phyloP scores from a whole-genome alignment of 2,113 vertebrate genomes.

The Indri indri region DNA sequence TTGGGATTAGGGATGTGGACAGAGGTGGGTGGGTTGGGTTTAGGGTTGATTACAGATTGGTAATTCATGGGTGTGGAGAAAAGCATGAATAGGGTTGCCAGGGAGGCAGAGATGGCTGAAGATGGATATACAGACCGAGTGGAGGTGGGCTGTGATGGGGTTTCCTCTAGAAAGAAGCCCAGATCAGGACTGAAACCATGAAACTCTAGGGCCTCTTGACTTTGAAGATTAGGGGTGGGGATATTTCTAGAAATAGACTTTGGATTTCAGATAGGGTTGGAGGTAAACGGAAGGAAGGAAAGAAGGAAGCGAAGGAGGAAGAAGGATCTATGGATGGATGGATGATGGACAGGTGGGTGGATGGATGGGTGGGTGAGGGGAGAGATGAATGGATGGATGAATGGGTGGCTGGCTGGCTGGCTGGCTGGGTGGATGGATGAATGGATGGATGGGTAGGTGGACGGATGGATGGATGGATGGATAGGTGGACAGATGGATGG shows the following conservation, averaged over 20 bases:
- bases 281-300: neutral
- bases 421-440: rapidly evolving
- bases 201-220: neutral
- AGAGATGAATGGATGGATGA: neutral
- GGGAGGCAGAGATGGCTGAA: neutral
- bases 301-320: neutral
- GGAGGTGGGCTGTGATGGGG: neutral
- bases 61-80: neutral
- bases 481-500: neutral
- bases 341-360: too few species aligned
- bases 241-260: neutral
- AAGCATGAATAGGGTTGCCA: rapidly evolving
- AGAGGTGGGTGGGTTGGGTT: neutral
- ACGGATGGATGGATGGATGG: neutral
- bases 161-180: neutral
- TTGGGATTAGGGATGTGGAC: neutral
- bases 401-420: too few species aligned
- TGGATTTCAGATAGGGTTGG: neutral
- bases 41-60: neutral
- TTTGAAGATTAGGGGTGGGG: neutral
- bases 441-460: rapidly evolving
- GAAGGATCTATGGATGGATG: neutral
- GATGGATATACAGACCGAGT: rapidly evolving
- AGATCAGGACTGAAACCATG: neutral
- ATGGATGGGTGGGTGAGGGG: neutral